Base-by-base conservation (phyloP, 2,113 vertebrate genomes). In the Paratilapia polleni region DNA sequence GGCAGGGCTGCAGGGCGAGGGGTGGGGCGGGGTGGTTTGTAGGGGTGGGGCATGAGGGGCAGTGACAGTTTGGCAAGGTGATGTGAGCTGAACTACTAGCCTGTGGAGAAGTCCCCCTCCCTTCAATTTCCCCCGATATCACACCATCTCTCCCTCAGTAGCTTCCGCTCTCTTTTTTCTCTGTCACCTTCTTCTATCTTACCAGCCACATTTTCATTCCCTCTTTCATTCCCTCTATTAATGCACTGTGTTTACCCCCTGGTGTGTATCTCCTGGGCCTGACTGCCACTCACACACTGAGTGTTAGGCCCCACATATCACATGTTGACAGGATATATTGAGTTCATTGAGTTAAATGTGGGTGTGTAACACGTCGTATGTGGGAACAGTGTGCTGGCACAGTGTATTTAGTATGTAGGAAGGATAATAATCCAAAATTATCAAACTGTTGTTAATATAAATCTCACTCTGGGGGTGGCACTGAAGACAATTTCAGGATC, bases 51-150 rank as follows among this genome's bases (percentile, higher is more conserved):
- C 11, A 22, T 68, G 61, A 78, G 78, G 91, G 81, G 78, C 85
- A 84, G 80, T 93, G 91, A 88, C 92, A 94, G 93, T 93, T 92
- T 92, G 85, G 89, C 87, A 89, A 93, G 77, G 91, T 91, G 92
- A 90, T 94, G 85, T 75, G 85, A 83, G 89, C 88, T 52, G 86
- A 93, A 81, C 91, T 86, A 89, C 89, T 81, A 70, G 90, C 88
- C 93, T 89, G 90, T 94, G 92, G 87, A 90, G 85, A 92, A 84
- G 61, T n/a, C 8, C n/a, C 41, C 49, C 20, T 68, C 63, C 58
- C 41, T 31, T 54, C 47, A 31, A 17, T 31, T 20, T 52, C 38
- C 61, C 41, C 77, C 12, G 1, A 74, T 83, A 77, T 89, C 89
- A 60, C 88, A 2, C 77, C 77, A 80, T 62, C 84, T 64, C 89